A percentile compares a stretch with the other conserved stretches of the same genome.
These are phyloP conservation scores for Darevskia mixta DNA, from an alignment of 2,797 vertebrate genomes.

Conservation along the genomic window DNA sequence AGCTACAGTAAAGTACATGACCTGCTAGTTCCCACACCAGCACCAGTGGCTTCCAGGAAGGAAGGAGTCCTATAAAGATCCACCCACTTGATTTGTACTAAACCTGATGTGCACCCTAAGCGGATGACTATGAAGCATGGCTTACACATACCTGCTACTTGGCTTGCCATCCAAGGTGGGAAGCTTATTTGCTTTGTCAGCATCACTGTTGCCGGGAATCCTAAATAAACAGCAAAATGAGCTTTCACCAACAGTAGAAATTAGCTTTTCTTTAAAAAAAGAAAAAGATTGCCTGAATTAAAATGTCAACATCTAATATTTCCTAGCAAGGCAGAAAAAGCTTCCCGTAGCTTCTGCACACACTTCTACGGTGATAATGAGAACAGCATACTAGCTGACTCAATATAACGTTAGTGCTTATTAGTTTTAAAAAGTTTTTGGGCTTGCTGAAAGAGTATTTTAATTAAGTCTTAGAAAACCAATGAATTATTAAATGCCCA, in stretches of 20 bases:
- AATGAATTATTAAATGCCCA: conserved; percentile 15
- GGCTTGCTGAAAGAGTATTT: conserved; percentile 19
- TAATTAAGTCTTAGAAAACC: conserved; percentile 23
- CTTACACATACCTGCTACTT: conserved; percentile 68
- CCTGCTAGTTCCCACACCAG: background rate
- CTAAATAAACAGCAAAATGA: conserved; percentile 65
- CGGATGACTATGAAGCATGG: background rate
- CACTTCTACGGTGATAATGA: conserved; percentile 19
- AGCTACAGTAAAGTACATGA: background rate
- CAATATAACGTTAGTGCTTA: conserved; percentile 1
- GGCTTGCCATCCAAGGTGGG: conserved; percentile 66
- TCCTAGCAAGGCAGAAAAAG: background rate
- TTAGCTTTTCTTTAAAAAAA: background rate
- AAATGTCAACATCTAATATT: background rate
- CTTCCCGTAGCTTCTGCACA: background rate
- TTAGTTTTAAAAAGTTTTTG: background rate
- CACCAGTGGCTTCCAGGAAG: background rate
- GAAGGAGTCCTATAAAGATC: background rate
- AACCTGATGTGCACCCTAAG: background rate
- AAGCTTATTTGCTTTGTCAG: conserved; percentile 67
- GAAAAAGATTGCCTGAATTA: background rate
- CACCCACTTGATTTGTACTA: background rate
- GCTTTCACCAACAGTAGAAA: conserved; percentile 33
- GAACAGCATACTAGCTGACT: conserved; percentile 22
- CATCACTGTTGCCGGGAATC: conserved; percentile 72